These are phyloP conservation scores for Leptodactylus fallax DNA, from an alignment of 2,797 vertebrate species.

Conservation along the genomic window DNA sequence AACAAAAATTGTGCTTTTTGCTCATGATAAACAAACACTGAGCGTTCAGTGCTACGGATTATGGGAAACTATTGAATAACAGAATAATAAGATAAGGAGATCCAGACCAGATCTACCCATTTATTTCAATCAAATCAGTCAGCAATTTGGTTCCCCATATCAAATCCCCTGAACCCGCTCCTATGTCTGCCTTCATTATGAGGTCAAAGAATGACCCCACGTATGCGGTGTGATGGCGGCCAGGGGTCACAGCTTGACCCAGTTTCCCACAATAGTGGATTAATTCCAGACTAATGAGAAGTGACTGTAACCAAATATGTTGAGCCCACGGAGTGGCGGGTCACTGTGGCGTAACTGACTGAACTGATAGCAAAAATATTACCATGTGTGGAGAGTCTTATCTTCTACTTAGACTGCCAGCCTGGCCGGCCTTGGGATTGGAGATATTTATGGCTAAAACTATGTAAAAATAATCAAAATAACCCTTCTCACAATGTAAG, in stretches of 20 bases:
- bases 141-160: not conserved
- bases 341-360: slow-evolving; percentile 4
- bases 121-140: slow-evolving; percentile 4
- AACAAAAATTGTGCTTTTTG: too few species aligned
- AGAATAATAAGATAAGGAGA: not conserved
- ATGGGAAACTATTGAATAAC: not conserved
- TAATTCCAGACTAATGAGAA: slow-evolving; percentile 21
- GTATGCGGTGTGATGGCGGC: not conserved
- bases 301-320: slow-evolving; percentile 28
- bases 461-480: too few species aligned
- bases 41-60: not conserved
- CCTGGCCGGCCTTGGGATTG: too few species aligned
- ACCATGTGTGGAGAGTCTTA: slow-evolving; percentile 13
- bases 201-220: slow-evolving; percentile 8
- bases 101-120: not conserved
- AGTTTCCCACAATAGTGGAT: slow-evolving; percentile 15
- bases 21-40: too few species aligned
- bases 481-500: too few species aligned
- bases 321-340: not conserved
- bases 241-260: slow-evolving; percentile 20
- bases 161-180: slow-evolving; percentile 6
- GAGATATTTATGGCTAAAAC: too few species aligned
- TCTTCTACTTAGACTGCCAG: not conserved
- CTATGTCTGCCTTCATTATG: slow-evolving; percentile 24
- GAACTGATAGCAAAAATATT: slow-evolving; percentile 20